These are phyloP conservation scores for Ochotona princeps DNA, from an alignment of 2,113 vertebrate genomes.

Conservation along the genomic window DNA sequence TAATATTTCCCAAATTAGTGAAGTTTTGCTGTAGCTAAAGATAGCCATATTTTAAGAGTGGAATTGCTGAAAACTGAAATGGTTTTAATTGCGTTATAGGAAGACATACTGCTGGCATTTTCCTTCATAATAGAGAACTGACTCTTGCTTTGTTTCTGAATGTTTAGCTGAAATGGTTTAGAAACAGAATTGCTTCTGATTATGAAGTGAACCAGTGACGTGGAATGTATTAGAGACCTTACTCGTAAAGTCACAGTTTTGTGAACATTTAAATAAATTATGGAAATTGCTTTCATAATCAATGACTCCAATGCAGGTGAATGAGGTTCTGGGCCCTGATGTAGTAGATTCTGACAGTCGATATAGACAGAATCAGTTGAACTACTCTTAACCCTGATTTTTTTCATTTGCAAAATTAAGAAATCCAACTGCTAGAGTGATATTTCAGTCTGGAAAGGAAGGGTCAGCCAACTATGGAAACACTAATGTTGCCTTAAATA, in stretches of 20 bases:
- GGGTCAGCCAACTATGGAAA: conserved; percentile 27
- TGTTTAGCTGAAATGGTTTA: conserved; percentile 14
- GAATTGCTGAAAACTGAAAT: conserved; percentile 24
- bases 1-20: conserved; percentile 36
- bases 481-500: not conserved
- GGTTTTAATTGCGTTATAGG: not conserved
- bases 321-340: not conserved
- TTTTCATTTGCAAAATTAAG: conserved; percentile 26
- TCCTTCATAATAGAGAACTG: not conserved
- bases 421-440: conserved; percentile 27
- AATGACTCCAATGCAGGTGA: not conserved
- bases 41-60: conserved; percentile 28
- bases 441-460: not conserved
- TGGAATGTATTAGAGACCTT: conserved; percentile 44
- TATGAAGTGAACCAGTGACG: conserved; percentile 37
- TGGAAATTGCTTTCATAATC: conserved; percentile 2
- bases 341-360: not conserved
- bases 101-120: not conserved
- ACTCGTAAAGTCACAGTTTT: conserved; percentile 50
- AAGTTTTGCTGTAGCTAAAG: not conserved
- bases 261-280: conserved; percentile 43
- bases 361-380: conserved; percentile 1
- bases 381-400: conserved; percentile 24
- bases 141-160: not conserved
- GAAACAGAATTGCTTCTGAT: conserved; percentile 46